Evolutionary conservation across 2,113 vertebrate genomes (phyloP).

Genomic region (Edolisoma coerulescens): DNA sequence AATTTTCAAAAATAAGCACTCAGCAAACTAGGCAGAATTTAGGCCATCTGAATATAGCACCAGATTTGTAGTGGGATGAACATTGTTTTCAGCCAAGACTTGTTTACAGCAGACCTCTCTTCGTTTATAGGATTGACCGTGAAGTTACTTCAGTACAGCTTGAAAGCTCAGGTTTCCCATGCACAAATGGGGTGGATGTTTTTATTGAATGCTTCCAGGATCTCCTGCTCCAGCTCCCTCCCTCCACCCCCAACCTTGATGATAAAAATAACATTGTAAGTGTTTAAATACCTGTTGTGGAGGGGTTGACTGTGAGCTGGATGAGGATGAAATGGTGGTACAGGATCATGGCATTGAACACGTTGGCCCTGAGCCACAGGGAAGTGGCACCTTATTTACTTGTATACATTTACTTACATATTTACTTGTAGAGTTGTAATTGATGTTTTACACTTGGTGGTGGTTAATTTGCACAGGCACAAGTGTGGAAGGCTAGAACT

Average conservation of each 20-base stretch:
- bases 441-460: not conserved
- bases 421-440: not conserved
- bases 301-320: not conserved
- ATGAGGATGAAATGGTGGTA: not conserved
- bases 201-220: not conserved
- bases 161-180: not conserved
- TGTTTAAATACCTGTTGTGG: not conserved
- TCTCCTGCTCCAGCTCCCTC: not conserved
- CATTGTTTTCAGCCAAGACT: not conserved
- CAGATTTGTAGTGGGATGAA: not conserved
- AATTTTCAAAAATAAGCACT: not conserved
- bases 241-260: not conserved
- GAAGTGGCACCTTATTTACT: not conserved
- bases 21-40: not conserved
- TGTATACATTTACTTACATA: no score
- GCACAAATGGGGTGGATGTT: not conserved
- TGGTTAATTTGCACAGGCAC: not conserved
- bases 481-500: not conserved
- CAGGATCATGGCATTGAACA: not conserved
- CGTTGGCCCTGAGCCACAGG: not conserved
- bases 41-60: not conserved
- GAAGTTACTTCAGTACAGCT: not conserved
- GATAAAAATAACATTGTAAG: not conserved
- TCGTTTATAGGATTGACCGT: not conserved
- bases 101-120: not conserved